Base-by-base conservation (phyloP, 2,888 invertebrate species). In the Ochropleura plecta region DNA sequence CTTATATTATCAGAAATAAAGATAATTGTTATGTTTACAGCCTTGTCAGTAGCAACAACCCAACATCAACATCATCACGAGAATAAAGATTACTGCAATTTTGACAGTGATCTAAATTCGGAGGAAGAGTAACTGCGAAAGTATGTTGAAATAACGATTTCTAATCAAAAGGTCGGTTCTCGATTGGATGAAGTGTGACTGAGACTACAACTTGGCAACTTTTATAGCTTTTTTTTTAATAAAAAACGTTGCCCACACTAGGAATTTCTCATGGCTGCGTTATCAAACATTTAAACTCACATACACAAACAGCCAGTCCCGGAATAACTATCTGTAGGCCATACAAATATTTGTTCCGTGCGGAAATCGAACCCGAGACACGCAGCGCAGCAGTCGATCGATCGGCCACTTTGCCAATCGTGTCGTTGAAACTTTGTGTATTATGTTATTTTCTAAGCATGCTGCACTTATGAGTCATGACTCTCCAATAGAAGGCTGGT, bases 121-220 rank as follows among this genome's bases (percentile, higher is more conserved):
- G 9, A 16, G 30, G 8, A 30, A 59, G 30, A 59, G 16, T 30
- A 59, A 59, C 8, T 8, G 30, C 3, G 14, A 57, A 7, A 30
- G 14, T 10, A 20, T 20, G 30, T 57, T 20, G 5, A 59, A 51
- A 63, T 18, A 76, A 64, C 68, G 73, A 76, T 73, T 73, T 72
- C n/a, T 30, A 67, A 64, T 68, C 10, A 46, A 84, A n/a, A n/a
- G n/a, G 55, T 49, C 20, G 14, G 16, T 46, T 6, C 40, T 64
- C 55, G 18, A 51, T 51, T 70, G 65, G 42, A 51, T 62, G 16
- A 82, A 70, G 70, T 62, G 46, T 51, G 30, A 69, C 62, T 62
- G 18, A 53, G 42, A 48, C 7, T 48, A 51, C 30, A 3, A 30
- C 3, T 2, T 30, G 1, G 30, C 30, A 30, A 30, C 30, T 30